These are phyloP conservation scores for Chrysolina oricalcia DNA, from an alignment of 2,888 invertebrate genomes.

Conservation along the genomic window DNA sequence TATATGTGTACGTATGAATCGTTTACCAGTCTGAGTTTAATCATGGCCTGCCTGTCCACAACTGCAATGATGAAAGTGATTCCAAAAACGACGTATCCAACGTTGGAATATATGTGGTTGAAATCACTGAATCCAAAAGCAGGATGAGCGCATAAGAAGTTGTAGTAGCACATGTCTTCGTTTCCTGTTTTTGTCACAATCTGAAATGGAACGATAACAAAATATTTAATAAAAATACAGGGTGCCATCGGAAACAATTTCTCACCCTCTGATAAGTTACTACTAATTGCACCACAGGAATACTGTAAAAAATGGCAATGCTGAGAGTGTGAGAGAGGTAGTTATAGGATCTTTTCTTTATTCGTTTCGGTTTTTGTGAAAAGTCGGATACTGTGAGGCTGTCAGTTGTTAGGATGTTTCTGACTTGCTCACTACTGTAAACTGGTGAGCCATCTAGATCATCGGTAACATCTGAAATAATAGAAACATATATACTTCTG, in stretches of 20 bases:
- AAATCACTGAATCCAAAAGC: constrained; percentile 83
- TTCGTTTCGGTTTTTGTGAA: constrained; percentile 74
- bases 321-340: constrained; percentile 86
- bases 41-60: constrained; percentile 72
- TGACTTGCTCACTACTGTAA: constrained; percentile 50
- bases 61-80: constrained; percentile 84
- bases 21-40: constrained; percentile 61
- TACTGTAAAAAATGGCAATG: constrained; percentile 87
- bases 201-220: constrained; percentile 69
- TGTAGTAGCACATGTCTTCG: constrained; percentile 92
- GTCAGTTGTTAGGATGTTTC: constrained; percentile 44
- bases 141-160: constrained; percentile 89
- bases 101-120: constrained; percentile 90
- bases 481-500: background rate
- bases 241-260: constrained; percentile 36
- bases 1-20: background rate
- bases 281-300: constrained; percentile 90
- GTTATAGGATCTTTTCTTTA: constrained; percentile 77
- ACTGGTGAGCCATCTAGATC: constrained; percentile 40
- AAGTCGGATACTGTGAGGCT: constrained; percentile 77
- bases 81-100: constrained; percentile 87
- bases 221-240: constrained; percentile 27
- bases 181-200: constrained; percentile 86
- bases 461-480: background rate
- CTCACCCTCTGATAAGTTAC: constrained; percentile 83